Evolutionary conservation across 2,797 vertebrate genomes (phyloP).

Genomic region (Valencia hispanica): DNA sequence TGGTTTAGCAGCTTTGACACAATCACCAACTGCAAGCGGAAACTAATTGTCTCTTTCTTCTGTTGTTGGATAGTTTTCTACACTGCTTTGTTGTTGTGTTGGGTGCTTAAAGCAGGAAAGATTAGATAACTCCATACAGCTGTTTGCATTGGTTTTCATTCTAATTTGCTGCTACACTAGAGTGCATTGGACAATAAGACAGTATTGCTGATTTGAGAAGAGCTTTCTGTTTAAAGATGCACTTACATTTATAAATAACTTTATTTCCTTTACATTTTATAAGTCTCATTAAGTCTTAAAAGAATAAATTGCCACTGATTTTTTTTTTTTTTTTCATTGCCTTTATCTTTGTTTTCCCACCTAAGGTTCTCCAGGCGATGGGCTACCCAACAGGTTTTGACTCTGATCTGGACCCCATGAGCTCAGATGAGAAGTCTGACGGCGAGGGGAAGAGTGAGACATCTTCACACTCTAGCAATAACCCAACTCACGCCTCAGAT

Average conservation of each 20-base stretch:
- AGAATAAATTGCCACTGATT: background rate
- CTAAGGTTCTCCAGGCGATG: constrained; percentile 97
- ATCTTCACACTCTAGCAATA: constrained; percentile 95
- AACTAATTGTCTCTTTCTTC: constrained; percentile 21
- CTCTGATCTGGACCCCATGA: constrained; percentile 94
- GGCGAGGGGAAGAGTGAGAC: constrained; percentile 96
- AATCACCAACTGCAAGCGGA: constrained; percentile 36
- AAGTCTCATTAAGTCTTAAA: background rate
- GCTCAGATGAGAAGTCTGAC: constrained; percentile 98
- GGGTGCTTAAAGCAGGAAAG: background rate
- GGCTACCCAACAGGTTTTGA: constrained; percentile 98
- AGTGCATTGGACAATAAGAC: background rate
- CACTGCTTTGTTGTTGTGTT: constrained; percentile 5
- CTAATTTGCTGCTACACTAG: background rate
- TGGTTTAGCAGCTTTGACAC: constrained; percentile 41
- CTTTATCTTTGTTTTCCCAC: background rate
- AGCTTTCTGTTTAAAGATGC: background rate
- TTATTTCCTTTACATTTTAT: background rate
- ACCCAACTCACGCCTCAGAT: constrained; percentile 92
- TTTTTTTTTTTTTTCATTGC: background rate
- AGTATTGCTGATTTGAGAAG: background rate
- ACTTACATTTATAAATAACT: background rate
- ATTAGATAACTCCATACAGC: background rate
- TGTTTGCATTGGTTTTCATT: background rate
- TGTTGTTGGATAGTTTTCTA: constrained; percentile 6